A percentile compares a stretch with the other conserved stretches of the same genome.
phyloP scores from a whole-genome alignment of 2,888 invertebrate species.

The Ormyrus labotus region DNA sequence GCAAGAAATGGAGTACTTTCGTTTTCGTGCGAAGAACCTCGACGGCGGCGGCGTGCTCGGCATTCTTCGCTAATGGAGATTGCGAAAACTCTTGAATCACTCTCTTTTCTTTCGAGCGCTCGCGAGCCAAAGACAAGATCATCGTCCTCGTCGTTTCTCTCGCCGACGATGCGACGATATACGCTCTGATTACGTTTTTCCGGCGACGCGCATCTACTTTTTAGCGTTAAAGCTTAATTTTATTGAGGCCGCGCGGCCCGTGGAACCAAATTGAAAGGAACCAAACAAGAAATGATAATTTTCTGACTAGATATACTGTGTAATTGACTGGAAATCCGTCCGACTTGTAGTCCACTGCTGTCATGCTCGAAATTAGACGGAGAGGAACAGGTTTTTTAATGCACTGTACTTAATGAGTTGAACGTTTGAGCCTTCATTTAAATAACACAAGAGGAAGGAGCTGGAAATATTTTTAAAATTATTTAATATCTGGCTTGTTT shows the following conservation, averaged over 20 bases:
- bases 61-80: conserved; percentile 59
- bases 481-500: not conserved
- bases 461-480: not conserved
- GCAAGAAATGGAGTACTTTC: conserved; percentile 59
- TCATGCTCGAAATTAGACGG: conserved; percentile 28
- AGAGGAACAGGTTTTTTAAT: conserved; percentile 27
- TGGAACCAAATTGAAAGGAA: conserved; percentile 4
- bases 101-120: conserved; percentile 51
- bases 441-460: conserved; percentile 1
- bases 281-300: conserved; percentile 34
- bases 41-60: conserved; percentile 51
- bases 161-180: not conserved
- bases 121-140: not conserved
- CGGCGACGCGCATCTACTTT: not conserved
- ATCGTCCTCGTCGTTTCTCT: not conserved
- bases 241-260: not conserved
- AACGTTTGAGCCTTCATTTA: conserved; percentile 3
- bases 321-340: conserved; percentile 39
- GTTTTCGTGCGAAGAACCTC: conserved; percentile 57
- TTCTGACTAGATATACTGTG: conserved; percentile 22
- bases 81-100: conserved; percentile 57
- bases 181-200: not conserved
- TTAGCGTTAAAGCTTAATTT: not conserved
- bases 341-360: conserved; percentile 15
- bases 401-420: not conserved